Evolutionary conservation across 2,797 vertebrate species (phyloP).

Genomic region (Meda fulgida): DNA sequence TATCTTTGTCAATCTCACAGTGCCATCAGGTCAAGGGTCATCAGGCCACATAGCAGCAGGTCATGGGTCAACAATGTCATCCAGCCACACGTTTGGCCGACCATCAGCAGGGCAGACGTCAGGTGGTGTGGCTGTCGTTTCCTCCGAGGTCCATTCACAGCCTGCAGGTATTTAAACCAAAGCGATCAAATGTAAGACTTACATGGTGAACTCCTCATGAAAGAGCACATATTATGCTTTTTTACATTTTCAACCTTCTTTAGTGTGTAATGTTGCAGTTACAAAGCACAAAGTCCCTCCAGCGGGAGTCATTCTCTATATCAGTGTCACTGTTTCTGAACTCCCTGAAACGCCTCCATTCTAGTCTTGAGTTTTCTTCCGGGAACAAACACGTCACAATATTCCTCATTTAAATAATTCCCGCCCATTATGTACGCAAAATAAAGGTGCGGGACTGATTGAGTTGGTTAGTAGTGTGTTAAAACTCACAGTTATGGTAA

Average conservation of each 20-base stretch:
- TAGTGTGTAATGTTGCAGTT: background rate
- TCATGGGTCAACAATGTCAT: constrained; percentile 20
- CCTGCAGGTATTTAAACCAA: constrained; percentile 48
- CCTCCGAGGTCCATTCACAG: constrained; percentile 53
- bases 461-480: background rate
- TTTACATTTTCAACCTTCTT: background rate
- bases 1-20: constrained; percentile 32
- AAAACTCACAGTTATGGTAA: background rate
- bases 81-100: constrained; percentile 33
- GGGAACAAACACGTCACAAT: background rate
- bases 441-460: background rate
- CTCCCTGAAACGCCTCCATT: too few relatives aligned
- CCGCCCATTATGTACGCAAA: fast-evolving
- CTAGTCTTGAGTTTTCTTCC: background rate
- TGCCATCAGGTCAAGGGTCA: constrained; percentile 54
- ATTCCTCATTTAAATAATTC: background rate
- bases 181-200: background rate
- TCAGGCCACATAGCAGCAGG: constrained; percentile 44
- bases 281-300: background rate
- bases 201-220: background rate
- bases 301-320: background rate
- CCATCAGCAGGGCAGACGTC: constrained; percentile 37
- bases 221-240: background rate
- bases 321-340: background rate
- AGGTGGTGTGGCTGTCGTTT: constrained; percentile 36